Percentiles rank a stretch among this genome's conserved stretches.
Conservation (phyloP, 2,888 invertebrate genomes). For the Drosophila vallismaia region DNA sequence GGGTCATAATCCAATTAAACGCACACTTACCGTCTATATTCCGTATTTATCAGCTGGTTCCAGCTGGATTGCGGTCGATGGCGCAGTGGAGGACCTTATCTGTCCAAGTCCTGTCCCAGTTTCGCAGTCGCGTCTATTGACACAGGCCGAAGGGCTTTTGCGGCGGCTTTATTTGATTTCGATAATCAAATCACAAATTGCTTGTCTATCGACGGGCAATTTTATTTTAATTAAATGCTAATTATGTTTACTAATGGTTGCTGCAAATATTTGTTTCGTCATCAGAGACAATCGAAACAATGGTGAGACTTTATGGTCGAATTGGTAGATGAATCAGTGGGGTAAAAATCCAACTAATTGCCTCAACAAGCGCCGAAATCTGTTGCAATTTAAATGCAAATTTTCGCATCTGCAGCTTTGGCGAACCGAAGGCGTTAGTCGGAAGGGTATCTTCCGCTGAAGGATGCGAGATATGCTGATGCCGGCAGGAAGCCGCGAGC, state of each 20-base stretch:
- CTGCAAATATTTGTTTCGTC: constrained; percentile 63
- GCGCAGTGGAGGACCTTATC: constrained; percentile 15
- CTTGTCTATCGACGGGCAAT: constrained; percentile 65
- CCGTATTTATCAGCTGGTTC: constrained; percentile 24
- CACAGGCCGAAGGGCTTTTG: constrained; percentile 48
- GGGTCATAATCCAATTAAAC: constrained; percentile 65
- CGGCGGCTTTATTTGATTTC: constrained; percentile 69
- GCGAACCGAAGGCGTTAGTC: constrained; percentile 32
- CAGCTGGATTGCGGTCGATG: constrained; percentile 34
- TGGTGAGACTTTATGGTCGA: constrained; percentile 7
- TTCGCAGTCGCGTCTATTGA: constrained; percentile 37
- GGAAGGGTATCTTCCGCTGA: constrained; percentile 23
- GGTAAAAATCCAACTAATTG: constrained; percentile 50
- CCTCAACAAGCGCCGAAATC: constrained; percentile 31
- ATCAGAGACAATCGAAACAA: constrained; percentile 14
- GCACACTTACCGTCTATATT: constrained; percentile 51
- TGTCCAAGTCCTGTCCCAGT: constrained; percentile 13
- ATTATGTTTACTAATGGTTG: constrained; percentile 67
- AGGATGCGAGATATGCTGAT: constrained; percentile 42
- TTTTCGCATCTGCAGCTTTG: constrained; percentile 56
- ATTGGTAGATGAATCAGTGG: constrained; percentile 14
- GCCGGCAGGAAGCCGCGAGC: constrained; percentile 32
- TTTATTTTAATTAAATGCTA: constrained; percentile 78
- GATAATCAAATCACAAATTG: constrained; percentile 74
- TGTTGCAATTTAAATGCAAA: constrained; percentile 74